Conservation (phyloP, 2,888 invertebrate species). For the Eurytoma adleriae region DNA sequence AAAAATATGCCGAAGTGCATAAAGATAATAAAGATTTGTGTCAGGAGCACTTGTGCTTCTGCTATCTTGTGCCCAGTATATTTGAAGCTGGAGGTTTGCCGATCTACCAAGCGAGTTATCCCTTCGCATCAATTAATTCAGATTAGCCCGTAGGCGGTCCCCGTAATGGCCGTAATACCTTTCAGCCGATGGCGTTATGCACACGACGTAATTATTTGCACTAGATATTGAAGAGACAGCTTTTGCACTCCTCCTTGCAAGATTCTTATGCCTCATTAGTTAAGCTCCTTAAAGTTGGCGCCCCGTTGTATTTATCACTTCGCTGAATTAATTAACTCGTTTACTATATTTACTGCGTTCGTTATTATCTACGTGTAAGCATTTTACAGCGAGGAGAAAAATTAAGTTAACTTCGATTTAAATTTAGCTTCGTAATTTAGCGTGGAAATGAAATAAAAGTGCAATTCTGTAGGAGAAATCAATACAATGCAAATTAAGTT, state of each 20-base stretch:
- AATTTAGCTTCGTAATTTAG: no score
- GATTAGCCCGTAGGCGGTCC: constrained; percentile 48
- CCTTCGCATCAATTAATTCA: constrained; percentile 48
- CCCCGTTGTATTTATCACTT: not conserved
- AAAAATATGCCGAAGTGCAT: not conserved
- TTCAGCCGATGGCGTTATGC: constrained; percentile 36
- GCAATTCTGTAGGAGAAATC: no score
- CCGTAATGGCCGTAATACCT: constrained; percentile 48
- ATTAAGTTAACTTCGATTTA: no score
- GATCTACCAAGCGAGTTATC: constrained; percentile 19
- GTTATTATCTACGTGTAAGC: no score
- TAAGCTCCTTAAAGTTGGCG: not conserved
- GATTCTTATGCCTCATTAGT: constrained; percentile 1
- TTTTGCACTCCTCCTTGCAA: constrained; percentile 20
- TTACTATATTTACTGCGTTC: no score
- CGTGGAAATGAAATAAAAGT: no score
- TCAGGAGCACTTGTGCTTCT: not conserved
- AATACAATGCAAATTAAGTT: no score
- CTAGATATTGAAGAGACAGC: constrained; percentile 20
- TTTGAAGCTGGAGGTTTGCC: constrained; percentile 18
- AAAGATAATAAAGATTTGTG: constrained; percentile 15
- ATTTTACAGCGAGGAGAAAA: no score
- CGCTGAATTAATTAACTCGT: no score
- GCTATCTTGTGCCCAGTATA: constrained; percentile 17
- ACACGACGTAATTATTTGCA: constrained; percentile 40